These are phyloP conservation scores for Picathartes gymnocephalus DNA, from an alignment of 2,113 vertebrate genomes.

Conservation along the genomic window DNA sequence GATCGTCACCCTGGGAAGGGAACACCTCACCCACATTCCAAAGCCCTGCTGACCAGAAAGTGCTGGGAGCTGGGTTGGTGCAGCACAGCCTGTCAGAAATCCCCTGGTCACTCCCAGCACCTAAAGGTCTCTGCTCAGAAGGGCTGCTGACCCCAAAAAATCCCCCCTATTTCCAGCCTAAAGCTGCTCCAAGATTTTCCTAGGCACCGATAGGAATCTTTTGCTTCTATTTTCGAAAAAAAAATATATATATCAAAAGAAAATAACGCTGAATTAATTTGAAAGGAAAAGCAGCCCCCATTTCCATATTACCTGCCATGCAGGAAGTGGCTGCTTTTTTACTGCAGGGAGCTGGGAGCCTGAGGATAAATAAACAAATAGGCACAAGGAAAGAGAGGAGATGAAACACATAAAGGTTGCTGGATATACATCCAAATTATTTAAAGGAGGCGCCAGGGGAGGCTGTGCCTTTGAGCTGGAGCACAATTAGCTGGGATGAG, in stretches of 20 bases:
- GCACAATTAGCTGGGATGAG: not conserved
- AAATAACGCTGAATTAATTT: not conserved
- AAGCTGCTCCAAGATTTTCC: not conserved
- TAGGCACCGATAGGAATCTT: not conserved
- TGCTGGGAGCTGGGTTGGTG: not conserved
- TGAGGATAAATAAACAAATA: slow-evolving; percentile 31
- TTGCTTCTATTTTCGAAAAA: not conserved
- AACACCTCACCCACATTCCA: not conserved
- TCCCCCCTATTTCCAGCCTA: not conserved
- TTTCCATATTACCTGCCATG: slow-evolving; percentile 34
- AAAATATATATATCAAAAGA: too few species aligned
- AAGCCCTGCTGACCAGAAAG: not conserved
- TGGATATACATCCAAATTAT: not conserved
- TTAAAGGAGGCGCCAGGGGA: not conserved
- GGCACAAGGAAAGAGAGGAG: not conserved
- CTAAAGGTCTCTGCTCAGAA: not conserved
- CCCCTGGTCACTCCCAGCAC: not conserved
- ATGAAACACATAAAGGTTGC: not conserved
- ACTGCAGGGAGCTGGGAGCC: slow-evolving; percentile 1
- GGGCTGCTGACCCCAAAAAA: not conserved
- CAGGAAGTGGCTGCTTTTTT: slow-evolving; percentile 14
- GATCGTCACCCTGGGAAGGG: not conserved
- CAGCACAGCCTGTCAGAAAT: not conserved
- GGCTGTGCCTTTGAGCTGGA: not conserved
- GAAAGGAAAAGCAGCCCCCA: slow-evolving; percentile 49